These are phyloP conservation scores for Cyphomyrus plagiostoma DNA, from an alignment of 2,113 vertebrate genomes.

Conservation along the genomic window DNA sequence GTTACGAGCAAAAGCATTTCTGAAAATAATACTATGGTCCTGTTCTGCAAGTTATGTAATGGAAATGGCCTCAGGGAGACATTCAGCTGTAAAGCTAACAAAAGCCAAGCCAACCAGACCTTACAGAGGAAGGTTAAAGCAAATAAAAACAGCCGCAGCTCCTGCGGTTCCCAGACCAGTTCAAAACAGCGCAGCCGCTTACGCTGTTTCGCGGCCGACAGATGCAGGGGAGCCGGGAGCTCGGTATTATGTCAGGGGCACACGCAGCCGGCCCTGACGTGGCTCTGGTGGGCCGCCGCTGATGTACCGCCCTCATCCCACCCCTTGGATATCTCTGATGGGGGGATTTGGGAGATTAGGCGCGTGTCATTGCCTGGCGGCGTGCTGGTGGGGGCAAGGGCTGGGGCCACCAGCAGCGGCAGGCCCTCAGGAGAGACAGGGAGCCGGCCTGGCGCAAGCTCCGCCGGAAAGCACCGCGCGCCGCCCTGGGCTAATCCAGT, in stretches of 20 bases:
- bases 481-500: conserved; percentile 26
- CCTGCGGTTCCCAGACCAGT: neutral
- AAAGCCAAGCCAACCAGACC: neutral
- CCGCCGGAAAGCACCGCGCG: neutral
- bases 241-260: neutral
- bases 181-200: neutral
- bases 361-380: neutral
- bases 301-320: neutral
- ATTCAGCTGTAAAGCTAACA: neutral
- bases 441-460: neutral
- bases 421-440: neutral
- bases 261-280: neutral
- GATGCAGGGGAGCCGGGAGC: neutral
- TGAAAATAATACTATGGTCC: neutral
- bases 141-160: neutral
- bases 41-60: neutral
- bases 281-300: neutral
- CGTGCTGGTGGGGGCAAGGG: neutral
- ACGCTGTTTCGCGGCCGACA: neutral
- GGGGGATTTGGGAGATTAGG: conserved; percentile 9
- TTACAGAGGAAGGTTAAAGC: neutral
- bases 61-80: neutral
- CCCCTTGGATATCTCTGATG: neutral
- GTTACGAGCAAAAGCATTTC: neutral
- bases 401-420: neutral